Evolutionary conservation across 2,888 invertebrate species (phyloP).

Genomic region (Hydroisotoma schaefferi): DNA sequence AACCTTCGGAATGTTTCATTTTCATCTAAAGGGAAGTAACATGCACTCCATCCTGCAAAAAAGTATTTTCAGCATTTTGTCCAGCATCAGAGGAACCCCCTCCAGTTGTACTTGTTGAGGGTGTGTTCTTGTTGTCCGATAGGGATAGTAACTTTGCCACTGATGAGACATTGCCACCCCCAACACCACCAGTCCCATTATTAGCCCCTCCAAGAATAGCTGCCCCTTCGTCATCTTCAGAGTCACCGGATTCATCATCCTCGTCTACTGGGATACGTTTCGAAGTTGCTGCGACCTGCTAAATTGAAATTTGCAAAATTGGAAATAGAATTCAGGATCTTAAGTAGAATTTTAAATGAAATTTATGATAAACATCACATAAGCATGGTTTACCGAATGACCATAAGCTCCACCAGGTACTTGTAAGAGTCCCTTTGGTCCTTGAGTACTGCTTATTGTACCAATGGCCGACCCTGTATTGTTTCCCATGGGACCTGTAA

Average conservation of each 20-base stretch:
- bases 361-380: too few relatives aligned
- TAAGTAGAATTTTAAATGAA: too few relatives aligned
- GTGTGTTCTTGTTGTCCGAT: not conserved
- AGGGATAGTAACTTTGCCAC: not conserved
- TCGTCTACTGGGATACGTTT: slow-evolving; percentile 20
- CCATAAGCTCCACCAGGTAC: not conserved
- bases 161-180: not conserved
- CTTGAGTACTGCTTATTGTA: not conserved
- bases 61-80: slow-evolving; percentile 43
- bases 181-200: not conserved
- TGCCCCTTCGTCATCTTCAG: slow-evolving; percentile 45
- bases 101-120: not conserved
- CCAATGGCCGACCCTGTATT: not conserved
- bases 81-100: slow-evolving; percentile 27
- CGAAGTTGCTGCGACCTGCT: not conserved
- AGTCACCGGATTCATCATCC: slow-evolving; percentile 43
- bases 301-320: not conserved
- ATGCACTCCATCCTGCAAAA: slow-evolving; percentile 47
- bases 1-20: too few relatives aligned
- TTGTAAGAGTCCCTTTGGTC: not conserved
- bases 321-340: too few relatives aligned
- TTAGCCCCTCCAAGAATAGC: slow-evolving; percentile 26
- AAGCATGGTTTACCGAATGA: too few relatives aligned
- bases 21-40: slow-evolving; percentile 41
- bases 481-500: slow-evolving; percentile 11